These are phyloP conservation scores for Deilephila elpenor DNA, from an alignment of 2,888 invertebrate genomes.

Conservation along the genomic window DNA sequence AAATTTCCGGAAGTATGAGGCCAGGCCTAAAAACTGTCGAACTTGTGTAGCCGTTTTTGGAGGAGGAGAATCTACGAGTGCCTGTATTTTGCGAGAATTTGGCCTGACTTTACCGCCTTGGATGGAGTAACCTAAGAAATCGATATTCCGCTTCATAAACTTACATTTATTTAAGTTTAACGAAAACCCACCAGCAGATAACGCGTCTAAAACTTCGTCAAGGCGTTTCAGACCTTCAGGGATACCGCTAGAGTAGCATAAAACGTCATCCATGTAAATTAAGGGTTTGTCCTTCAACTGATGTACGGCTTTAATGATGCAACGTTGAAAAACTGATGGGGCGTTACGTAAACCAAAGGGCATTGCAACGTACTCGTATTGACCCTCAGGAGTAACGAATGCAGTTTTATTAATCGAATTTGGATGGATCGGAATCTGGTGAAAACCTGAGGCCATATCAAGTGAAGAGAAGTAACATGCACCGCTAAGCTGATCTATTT, in stretches of 20 bases:
- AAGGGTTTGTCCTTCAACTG: conserved; percentile 14
- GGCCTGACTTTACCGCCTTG: conserved; percentile 44
- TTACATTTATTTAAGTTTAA: conserved; percentile 44
- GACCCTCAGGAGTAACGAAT: no score
- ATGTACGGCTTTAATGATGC: conserved; percentile 8
- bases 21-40: no score
- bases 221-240: conserved; percentile 37
- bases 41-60: no score
- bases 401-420: no score
- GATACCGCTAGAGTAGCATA: conserved; percentile 40
- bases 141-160: conserved; percentile 44
- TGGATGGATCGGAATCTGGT: no score
- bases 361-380: background rate
- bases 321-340: background rate
- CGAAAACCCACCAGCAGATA: conserved; percentile 46
- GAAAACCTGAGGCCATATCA: no score
- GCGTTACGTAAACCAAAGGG: background rate
- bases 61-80: no score
- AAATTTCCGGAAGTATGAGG: no score
- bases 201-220: conserved; percentile 40
- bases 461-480: no score
- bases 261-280: conserved; percentile 50
- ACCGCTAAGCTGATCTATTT: no score
- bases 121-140: conserved; percentile 47
- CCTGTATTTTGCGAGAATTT: no score